Conservation (phyloP, 2,888 invertebrate species). For the Leptinotarsa tumamoca region DNA sequence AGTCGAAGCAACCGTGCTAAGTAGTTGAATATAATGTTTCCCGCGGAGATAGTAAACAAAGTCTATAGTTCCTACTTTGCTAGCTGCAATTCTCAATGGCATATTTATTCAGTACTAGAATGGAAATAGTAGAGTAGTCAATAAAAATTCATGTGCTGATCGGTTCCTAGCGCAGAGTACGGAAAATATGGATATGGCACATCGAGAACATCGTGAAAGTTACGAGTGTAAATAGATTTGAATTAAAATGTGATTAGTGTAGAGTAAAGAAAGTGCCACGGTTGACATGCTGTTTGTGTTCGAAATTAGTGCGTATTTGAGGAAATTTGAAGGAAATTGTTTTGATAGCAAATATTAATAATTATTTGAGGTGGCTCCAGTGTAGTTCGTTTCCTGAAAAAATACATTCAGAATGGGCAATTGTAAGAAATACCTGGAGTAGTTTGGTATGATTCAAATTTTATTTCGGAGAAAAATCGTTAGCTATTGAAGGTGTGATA, state of each 20-base stretch:
- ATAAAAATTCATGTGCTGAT: conserved; percentile 36
- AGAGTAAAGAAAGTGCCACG: conserved; percentile 12
- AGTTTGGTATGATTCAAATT: no score
- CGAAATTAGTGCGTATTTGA: conserved; percentile 4
- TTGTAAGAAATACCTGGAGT: not conserved
- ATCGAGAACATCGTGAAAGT: conserved; percentile 34
- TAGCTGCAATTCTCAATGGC: conserved; percentile 48
- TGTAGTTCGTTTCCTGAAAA: not conserved
- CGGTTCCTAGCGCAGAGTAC: conserved; percentile 25
- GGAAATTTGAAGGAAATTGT: not conserved
- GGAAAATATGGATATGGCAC: conserved; percentile 20
- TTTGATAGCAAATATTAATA: not conserved
- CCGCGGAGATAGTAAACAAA: conserved; percentile 49
- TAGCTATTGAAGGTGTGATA: no score
- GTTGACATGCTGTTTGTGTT: conserved; percentile 16
- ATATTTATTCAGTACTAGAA: conserved; percentile 40
- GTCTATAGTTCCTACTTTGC: conserved; percentile 33
- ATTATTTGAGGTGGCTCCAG: not conserved
- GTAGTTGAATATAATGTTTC: conserved; percentile 35
- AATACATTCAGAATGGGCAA: not conserved
- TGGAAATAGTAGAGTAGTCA: conserved; percentile 45
- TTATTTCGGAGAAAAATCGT: no score
- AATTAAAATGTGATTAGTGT: conserved; percentile 23
- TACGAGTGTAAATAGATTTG: conserved; percentile 8
- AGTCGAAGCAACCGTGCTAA: conserved; percentile 42